A percentile compares a stretch with the other conserved stretches of the same genome.
phyloP scores from a whole-genome alignment of 2,797 vertebrate species.

The Sebastes cheni region DNA sequence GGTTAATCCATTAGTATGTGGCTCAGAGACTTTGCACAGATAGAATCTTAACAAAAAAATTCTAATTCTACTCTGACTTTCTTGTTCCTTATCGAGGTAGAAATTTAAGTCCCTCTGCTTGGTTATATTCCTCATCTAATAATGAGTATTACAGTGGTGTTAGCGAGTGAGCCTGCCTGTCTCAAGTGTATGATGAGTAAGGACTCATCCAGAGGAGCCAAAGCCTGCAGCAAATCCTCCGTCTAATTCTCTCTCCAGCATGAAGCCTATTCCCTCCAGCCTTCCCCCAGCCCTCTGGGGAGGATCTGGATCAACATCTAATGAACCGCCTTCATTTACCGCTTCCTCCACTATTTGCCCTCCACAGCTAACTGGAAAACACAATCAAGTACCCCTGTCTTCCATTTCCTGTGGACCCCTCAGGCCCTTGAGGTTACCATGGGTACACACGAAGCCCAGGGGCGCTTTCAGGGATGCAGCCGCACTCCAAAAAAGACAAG shows the following conservation, averaged over 20 bases:
- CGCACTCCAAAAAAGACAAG: background rate
- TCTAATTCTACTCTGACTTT: background rate
- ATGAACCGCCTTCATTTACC: slow-evolving; percentile 76
- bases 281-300: slow-evolving; percentile 41
- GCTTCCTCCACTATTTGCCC: slow-evolving; percentile 62
- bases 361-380: slow-evolving; percentile 55
- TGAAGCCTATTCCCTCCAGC: slow-evolving; percentile 58
- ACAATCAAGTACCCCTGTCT: slow-evolving; percentile 49
- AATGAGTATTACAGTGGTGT: slow-evolving; percentile 58
- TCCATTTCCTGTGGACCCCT: slow-evolving; percentile 34
- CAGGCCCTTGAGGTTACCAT: slow-evolving; percentile 13
- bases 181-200: slow-evolving; percentile 59
- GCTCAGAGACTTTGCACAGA: background rate
- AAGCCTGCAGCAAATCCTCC: slow-evolving; percentile 64
- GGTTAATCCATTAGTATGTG: too few relatives aligned
- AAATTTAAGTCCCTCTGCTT: slow-evolving; percentile 15
- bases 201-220: slow-evolving; percentile 41
- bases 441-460: background rate
- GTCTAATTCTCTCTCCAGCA: slow-evolving; percentile 66
- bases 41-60: background rate
- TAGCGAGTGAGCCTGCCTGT: slow-evolving; percentile 50
- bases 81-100: slow-evolving; percentile 1
- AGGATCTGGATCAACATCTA: slow-evolving; percentile 68
- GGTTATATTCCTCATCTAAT: slow-evolving; percentile 48
- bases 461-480: slow-evolving; percentile 14